Evolutionary conservation across 2,113 vertebrate genomes (phyloP).

Genomic region (Nansenia antarctica): DNA sequence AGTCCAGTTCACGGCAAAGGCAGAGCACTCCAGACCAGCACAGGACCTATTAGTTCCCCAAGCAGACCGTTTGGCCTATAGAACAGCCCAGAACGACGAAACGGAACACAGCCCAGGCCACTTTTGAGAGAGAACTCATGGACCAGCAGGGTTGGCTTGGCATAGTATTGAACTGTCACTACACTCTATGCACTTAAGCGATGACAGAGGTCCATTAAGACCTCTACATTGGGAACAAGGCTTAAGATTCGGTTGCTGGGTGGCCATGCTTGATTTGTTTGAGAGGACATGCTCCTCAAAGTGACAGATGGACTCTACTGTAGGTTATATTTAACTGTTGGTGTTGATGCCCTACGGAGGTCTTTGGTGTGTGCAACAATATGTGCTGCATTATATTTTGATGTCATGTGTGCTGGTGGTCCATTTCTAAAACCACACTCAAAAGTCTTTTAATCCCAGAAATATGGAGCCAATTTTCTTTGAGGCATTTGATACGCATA

Average conservation of each 20-base stretch:
- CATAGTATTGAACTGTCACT: neutral
- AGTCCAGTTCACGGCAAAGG: neutral
- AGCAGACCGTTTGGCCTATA: neutral
- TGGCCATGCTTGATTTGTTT: slow-evolving; percentile 37
- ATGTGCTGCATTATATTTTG: slow-evolving; percentile 32
- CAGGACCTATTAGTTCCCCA: neutral
- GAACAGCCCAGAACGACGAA: neutral
- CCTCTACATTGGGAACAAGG: neutral
- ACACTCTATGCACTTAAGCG: neutral
- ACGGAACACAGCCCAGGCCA: neutral
- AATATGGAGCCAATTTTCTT: slow-evolving; percentile 34
- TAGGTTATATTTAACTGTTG: slow-evolving; percentile 18
- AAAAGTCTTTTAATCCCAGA: slow-evolving; percentile 24
- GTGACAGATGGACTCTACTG: slow-evolving; percentile 22
- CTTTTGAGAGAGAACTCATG: neutral
- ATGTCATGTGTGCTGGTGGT: slow-evolving; percentile 21
- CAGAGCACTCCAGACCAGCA: neutral
- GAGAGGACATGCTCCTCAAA: slow-evolving; percentile 41
- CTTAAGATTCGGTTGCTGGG: slow-evolving; percentile 12
- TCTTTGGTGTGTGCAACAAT: slow-evolving; percentile 25
- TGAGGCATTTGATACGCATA: neutral
- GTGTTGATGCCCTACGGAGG: slow-evolving; percentile 32
- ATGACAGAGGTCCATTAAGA: neutral
- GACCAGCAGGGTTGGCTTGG: neutral
- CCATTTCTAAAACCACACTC: neutral